Conservation (phyloP, 2,797 vertebrate species). For the Babyrousa celebensis region DNA sequence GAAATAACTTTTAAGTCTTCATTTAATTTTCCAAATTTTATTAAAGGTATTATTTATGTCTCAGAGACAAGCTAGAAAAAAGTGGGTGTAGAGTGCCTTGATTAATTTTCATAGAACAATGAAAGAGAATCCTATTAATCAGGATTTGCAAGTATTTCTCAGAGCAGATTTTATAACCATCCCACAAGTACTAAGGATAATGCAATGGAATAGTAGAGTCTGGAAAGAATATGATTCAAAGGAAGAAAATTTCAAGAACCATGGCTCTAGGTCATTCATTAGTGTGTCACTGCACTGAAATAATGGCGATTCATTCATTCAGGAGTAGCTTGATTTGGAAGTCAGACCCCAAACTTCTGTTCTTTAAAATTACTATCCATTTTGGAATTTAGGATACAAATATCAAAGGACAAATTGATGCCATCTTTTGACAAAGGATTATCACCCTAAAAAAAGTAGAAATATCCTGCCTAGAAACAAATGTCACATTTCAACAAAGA, state of each 20-base stretch:
- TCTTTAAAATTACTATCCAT: not conserved
- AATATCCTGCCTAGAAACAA: not conserved
- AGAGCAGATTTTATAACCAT: not conserved
- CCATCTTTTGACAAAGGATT: not conserved
- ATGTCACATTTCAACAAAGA: slow-evolving; percentile 25
- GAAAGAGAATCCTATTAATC: not conserved
- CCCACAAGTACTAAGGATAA: slow-evolving; percentile 1
- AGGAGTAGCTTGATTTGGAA: not conserved
- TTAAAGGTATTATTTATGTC: not conserved
- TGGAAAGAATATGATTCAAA: not conserved
- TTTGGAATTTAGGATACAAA: not conserved
- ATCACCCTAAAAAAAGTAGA: not conserved
- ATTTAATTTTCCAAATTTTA: not conserved
- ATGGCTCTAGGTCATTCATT: not conserved
- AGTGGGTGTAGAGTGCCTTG: not conserved
- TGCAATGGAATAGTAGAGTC: not conserved
- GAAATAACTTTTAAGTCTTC: not conserved
- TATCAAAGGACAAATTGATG: not conserved
- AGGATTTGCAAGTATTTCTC: slow-evolving; percentile 20
- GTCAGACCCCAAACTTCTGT: not conserved
- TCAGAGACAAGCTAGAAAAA: not conserved
- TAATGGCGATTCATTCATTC: too few relatives aligned
- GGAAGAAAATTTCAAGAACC: not conserved
- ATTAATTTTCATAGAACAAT: slow-evolving; percentile 20
- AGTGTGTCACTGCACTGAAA: not conserved